Evolutionary conservation across 1,140 invertebrate species (phyloP).

Genomic region (Teleopsis dalmanni): DNA sequence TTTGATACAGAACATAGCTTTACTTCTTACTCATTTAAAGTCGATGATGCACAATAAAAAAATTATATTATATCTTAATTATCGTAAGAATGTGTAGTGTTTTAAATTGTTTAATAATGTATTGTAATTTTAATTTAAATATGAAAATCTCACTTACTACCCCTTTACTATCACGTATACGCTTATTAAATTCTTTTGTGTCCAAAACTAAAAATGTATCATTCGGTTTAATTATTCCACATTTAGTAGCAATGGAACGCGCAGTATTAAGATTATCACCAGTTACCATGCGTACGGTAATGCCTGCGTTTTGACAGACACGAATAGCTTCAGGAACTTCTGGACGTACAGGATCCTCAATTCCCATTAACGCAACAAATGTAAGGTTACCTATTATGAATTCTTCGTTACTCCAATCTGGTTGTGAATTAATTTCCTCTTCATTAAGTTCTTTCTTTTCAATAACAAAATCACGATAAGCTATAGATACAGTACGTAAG

Average conservation of each 20-base stretch:
- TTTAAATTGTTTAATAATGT: too few relatives aligned
- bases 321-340: constrained; percentile 91
- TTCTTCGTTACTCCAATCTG: constrained; percentile 95
- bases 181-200: constrained; percentile 77
- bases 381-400: constrained; percentile 83
- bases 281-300: constrained; percentile 97
- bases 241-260: constrained; percentile 89
- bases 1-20: too few relatives aligned
- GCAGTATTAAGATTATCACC: constrained; percentile 98
- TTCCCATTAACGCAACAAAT: constrained; percentile 88
- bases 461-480: constrained; percentile 83
- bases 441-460: constrained; percentile 50
- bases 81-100: too few relatives aligned
- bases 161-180: constrained; percentile 55
- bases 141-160: constrained; percentile 79
- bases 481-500: constrained; percentile 87
- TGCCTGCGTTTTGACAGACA: constrained; percentile 90
- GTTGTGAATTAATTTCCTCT: constrained; percentile 46
- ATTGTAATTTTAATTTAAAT: too few relatives aligned
- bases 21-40: too few relatives aligned
- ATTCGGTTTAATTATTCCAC: constrained; percentile 85
- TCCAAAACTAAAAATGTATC: constrained; percentile 91
- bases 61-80: too few relatives aligned
- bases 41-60: too few relatives aligned
- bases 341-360: constrained; percentile 92